Base-by-base conservation (phyloP, 2,888 invertebrate genomes). In the Bruchidius siliquastri region DNA sequence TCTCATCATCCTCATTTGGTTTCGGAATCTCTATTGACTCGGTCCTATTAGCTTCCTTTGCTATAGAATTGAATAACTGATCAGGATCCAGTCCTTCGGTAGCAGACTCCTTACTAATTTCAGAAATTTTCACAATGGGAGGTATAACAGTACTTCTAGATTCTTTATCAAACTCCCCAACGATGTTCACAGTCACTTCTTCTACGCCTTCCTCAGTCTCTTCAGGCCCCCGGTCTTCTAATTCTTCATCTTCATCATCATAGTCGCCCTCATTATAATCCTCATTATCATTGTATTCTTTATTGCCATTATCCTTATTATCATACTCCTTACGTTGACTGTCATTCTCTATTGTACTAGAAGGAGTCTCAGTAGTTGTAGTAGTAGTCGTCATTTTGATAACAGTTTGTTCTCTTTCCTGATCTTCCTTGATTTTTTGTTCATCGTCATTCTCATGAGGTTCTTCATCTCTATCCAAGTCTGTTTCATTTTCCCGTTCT, bases 381-480 rank as follows among this genome's bases (percentile, higher is more conserved):
- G 69, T 69, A 26, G 69, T 67, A 18, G 49, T 72, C 0, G 32
- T 20, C 4, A 6, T 20, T 10, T 68, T 22, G 21, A 21, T 49
- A 22, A 22, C 66, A 70, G 66, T 49, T 67, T 69, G 72, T 66
- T 75, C 72, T 4, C 71, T 30, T 20, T 71, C 26, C 67, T 72
- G 70, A 67, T 76, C 73, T 0, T 26, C 18, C 21, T 74, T 68
- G n/a, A 21, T n/a, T 20, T 71, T 21, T 21, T 30, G 67, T n/a
- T 74, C 71, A 26, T 68, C 71, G 32, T 74, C 69, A 18, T 73
- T 30, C 68, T 75, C 72, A 21, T 75, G 74, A 69, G 72, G 26
- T 3, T 74, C 26, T 18, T 70, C 72, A 67, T 68, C 69, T 20
- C 71, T 21, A 22, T 72, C 71, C 18, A 68, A 69, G n/a, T 75